Base-by-base conservation (phyloP, 2,888 invertebrate species). In the Desoria tigrina region DNA sequence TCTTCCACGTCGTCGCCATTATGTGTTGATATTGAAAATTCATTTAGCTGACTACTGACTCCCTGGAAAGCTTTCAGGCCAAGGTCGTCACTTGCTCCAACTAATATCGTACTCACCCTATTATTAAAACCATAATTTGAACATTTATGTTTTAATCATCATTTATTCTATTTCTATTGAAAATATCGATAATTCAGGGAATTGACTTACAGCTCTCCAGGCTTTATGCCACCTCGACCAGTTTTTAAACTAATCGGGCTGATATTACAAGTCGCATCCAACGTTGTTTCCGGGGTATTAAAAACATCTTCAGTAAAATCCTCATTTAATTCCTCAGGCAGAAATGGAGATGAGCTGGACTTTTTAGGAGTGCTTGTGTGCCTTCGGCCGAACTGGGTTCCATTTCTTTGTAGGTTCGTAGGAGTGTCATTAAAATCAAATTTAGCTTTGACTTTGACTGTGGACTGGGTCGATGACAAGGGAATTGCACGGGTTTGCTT, bases 21-120 rank as follows among this genome's bases (percentile, higher is more conserved):
- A 7, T 32, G 32, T 11, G 11, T 7, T 32, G 32, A 7, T 7
- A 4, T 32, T 4, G 32, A 32, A 11, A 32, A 32, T 11, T 32
- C 45, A 18, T 45, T n/a, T 45, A 45, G 27, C 24, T 72, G 68
- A 16, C 74, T 68, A 9, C 74, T 73, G 2, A 76, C 68, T 58
- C 67, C 64, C 66, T 76, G 76, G 51, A 66, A 75, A 2, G 66
- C 62, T n/a, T 69, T 64, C 18, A 76, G 55, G 21, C 74, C 76
- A 11, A 74, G 65, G 7, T 74, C 74, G 60, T 75, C 74, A 56
- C 65, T 68, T 1, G 74, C 63, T n/a, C 76, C 76, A 53, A 73
- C 58, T 1, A 72, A 18, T 18, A 75, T 63, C 0, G 66, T 66
- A 1, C 67, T 63, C 24, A 61, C 42, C 18, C 65, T 63, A 28